Evolutionary conservation across 2,888 invertebrate genomes (phyloP), one percentile per base, ranked within the genome.

Genomic region (Lagria hirta): DNA sequence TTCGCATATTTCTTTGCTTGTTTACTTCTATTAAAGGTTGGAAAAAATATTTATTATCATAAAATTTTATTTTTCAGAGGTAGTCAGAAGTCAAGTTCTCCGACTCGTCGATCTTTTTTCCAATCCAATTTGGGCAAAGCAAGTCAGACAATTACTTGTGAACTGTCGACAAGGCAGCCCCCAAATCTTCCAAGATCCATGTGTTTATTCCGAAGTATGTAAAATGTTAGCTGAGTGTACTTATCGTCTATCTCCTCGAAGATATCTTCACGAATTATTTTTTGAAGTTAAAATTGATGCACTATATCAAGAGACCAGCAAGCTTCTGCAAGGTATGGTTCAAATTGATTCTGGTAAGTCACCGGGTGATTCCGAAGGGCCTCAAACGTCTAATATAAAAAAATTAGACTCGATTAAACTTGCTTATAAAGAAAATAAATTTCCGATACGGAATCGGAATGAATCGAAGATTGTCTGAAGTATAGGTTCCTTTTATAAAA

Each of bases 241-340:
- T 24, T 94, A 91, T 71, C 82, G 92, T 63, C 75, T 94, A 63
- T 80, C 82, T 48, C 85, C 92, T 2, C 78, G 96, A 6, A 80
- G 93, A 40, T 91, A 95, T 70, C 75, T 97, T 16, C 96, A 97
- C 69, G 97, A 97, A 70, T 75, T 97, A 20, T 97, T 97, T 71
- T 77, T 91, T 33, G 96, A 96, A 64, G 78, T 89, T 13, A 76
- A 79, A 61, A 91, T 88, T 65, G 83, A 84, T 30, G 77, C 75
- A 51, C 79, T 84, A 55, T 70, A 73, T 26, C 58, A 14, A 14
- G 40, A 41, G 10, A 27, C 20, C 23, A 33, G 23, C 4, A 27
- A 20, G 6, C 14, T 38, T 17, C 17, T 38, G 10, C 29, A 22
- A 38, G 24, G 17, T 13, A 29, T n/a, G n/a, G n/a, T 23, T 6